Conservation (phyloP, 2,888 invertebrate genomes). For the Apodemia mormo region DNA sequence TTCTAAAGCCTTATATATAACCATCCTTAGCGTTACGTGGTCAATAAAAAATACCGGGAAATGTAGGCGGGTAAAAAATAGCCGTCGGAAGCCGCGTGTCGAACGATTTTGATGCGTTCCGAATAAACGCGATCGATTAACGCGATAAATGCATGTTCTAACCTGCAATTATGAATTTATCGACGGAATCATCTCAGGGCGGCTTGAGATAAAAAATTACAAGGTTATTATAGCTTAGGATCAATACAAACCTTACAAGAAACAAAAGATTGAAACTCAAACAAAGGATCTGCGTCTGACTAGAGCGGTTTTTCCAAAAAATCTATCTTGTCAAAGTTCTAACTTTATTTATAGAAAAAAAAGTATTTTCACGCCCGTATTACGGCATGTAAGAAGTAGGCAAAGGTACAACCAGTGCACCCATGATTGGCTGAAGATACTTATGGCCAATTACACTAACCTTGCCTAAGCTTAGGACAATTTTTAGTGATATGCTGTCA, state of each 20-base stretch:
- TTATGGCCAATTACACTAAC: no score
- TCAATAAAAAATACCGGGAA: slow-evolving; percentile 12
- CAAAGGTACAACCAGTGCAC: no score
- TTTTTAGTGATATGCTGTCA: no score
- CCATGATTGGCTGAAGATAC: no score
- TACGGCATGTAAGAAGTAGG: no score
- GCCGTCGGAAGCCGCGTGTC: slow-evolving; percentile 37
- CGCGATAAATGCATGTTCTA: slow-evolving; percentile 62
- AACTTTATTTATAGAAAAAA: no score
- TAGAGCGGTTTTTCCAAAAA: no score
- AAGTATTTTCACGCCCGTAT: no score
- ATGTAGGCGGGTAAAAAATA: slow-evolving; percentile 19
- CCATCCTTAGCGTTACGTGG: neutral
- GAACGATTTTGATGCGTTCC: slow-evolving; percentile 32
- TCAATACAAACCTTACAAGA: neutral
- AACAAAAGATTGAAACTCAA: neutral
- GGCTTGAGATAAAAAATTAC: slow-evolving; percentile 31
- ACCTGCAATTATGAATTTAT: slow-evolving; percentile 65
- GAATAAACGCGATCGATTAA: slow-evolving; percentile 60
- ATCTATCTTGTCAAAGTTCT: no score
- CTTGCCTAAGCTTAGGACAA: no score
- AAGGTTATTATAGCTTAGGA: slow-evolving; percentile 11
- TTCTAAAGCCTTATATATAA: neutral
- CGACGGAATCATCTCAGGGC: slow-evolving; percentile 46
- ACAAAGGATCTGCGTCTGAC: no score